Base-by-base conservation (phyloP, 53 echinoderm and acorn worm species). In the Luidia sarsii region DNA sequence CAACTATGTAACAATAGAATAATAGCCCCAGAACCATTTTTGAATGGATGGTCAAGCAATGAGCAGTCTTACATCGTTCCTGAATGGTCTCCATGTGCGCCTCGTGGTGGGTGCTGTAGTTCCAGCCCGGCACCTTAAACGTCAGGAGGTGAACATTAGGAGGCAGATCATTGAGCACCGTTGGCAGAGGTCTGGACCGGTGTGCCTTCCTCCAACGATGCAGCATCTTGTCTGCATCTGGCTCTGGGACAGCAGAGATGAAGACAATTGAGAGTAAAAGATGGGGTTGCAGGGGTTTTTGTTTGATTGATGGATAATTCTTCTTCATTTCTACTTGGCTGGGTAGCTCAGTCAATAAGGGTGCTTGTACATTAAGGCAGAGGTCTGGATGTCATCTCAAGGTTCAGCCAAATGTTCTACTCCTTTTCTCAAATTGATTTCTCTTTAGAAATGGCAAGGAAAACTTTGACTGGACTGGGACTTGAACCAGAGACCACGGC, bases 41-140 rank as follows among this genome's bases (percentile, higher is more conserved):
- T n/a, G n/a, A n/a, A n/a, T n/a, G n/a, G n/a, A n/a, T n/a, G n/a
- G n/a, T n/a, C n/a, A n/a, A n/a, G n/a, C n/a, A 43, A 14, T n/a
- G 22, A 29, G 23, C 16, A 54, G 16, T 39, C 57, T 59, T 18
- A 75, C 80, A n/a, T 60, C 50, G 71, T 23, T 30, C 64, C 46
- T 31, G 39, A 23, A 88, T 50, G 33, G 38, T 28, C 64, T 75
- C 21, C 4, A 66, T 19, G n/a, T 88, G 82, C 16, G 24, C 55
- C 21, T 64, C 27, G 53, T 89, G 68, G 10, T 45, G 57, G 1
- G 69, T 74, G 30, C 82, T 80, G 64, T 71, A 89, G 23, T 60
- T 86, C 92, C 92, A 92, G 6, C 92, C 92, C 7, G 92, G 92
- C 29, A 80, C 86, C 60, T 92, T 86, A n/a, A 92, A 36, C 13